Evolutionary conservation across 2,797 vertebrate species (phyloP), one percentile per base, ranked within the genome.

Genomic region (Molothrus ater): DNA sequence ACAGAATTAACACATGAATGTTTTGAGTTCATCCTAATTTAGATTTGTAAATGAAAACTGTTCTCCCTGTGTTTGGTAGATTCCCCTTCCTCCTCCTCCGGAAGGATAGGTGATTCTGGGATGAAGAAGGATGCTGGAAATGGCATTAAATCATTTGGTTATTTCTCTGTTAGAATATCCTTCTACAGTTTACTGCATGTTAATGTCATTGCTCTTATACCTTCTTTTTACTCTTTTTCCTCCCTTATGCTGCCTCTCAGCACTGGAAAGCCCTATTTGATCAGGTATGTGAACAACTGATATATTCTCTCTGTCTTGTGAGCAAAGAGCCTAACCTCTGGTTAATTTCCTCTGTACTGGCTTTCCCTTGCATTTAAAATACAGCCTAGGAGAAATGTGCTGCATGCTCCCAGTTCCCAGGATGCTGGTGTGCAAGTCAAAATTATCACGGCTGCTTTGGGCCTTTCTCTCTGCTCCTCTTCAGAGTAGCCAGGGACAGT

Each of bases 251-350:
- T 98, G 96, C 97, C 95, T 97, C 63, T 97, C 98, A 99, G 99
- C 98, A 98, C 98, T 99, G 99, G 99, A 99, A 99, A 98, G 98
- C 98, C 97, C 98, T 99, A 65, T 99, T 99, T 98, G 99, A 99
- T 98, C 98, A 99, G 99, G 99, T 99, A 99, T 95, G 98, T 98
- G 97, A 97, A 97, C 92, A 92, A 90, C 95, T 75, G 76, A 59
- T 95, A 5, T 61, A 66, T 93, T 96, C 65, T 92, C 69, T 96
- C 61, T 93, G 93, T 95, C 78, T 88, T 25, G 86, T 91, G 78
- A 93, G 90, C 86, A 34, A 90, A 79, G 83, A 76, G 54, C 75
- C 51, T 92, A 80, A 89, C 50, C 47, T 74, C 25, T 75, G 61
- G 40, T 29, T 81, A n/a, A 72, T 87, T 84, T 92, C 88, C 50